Evolutionary conservation across 2,797 vertebrate genomes (phyloP).

Genomic region (Parauchenoglanis punctatus): DNA sequence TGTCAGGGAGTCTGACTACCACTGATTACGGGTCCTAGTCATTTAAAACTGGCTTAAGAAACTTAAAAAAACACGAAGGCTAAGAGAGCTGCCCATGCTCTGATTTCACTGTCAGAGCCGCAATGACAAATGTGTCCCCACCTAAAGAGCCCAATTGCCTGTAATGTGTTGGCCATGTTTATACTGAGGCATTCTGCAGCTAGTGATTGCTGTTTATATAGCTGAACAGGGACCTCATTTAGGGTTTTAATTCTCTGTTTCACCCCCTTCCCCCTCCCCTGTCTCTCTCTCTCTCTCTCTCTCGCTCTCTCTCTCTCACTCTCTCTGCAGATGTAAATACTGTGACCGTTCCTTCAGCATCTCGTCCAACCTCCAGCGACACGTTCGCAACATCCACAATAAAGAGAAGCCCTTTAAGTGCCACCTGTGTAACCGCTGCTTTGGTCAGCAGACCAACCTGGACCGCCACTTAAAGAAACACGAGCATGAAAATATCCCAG

Average conservation of each 20-base stretch:
- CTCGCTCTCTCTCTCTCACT: constrained; percentile 41
- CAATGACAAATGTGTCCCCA: constrained; percentile 56
- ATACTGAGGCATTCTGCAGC: constrained; percentile 43
- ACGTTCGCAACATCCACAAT: constrained; percentile 90
- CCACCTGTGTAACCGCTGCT: constrained; percentile 88
- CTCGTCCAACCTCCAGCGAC: constrained; percentile 89
- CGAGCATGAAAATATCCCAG: constrained; percentile 90
- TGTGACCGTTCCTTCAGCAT: constrained; percentile 93
- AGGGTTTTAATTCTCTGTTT: constrained; percentile 33
- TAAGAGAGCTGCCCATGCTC: constrained; percentile 8
- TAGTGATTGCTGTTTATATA: constrained; percentile 55
- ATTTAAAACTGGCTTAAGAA: constrained; percentile 20
- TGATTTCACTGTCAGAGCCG: constrained; percentile 49
- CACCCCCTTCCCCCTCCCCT: not conserved
- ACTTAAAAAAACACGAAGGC: constrained; percentile 3
- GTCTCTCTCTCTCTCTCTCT: constrained; percentile 12
- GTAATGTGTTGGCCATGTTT: constrained; percentile 49
- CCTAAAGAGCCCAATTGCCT: constrained; percentile 45
- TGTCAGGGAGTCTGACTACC: constrained; percentile 8
- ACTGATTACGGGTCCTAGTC: constrained; percentile 2
- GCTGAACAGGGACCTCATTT: constrained; percentile 50
- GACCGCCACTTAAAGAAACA: constrained; percentile 90
- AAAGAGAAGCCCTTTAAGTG: constrained; percentile 93
- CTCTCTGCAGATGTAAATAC: constrained; percentile 85
- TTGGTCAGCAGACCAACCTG: constrained; percentile 90